Evolutionary conservation across 1,140 invertebrate genomes (phyloP).

Genomic region (Zaprionus ghesquierei): DNA sequence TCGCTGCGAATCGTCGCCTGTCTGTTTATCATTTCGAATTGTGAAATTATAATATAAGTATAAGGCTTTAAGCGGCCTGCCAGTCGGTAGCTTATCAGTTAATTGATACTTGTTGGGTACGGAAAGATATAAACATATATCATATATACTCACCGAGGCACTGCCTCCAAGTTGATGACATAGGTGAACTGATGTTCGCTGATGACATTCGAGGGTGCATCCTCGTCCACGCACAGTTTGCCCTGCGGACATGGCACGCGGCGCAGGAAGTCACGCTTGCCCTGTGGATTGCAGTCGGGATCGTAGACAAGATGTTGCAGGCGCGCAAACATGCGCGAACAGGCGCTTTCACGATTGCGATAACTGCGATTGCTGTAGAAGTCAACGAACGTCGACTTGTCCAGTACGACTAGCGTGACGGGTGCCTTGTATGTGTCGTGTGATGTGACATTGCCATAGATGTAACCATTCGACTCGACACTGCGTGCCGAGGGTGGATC

Average conservation of each 20-base stretch:
- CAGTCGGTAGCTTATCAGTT: constrained; percentile 9
- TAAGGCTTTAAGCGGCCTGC: background rate
- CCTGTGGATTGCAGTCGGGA: constrained; percentile 88
- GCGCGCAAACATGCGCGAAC: constrained; percentile 92
- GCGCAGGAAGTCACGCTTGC: constrained; percentile 94
- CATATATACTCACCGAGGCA: constrained; percentile 89
- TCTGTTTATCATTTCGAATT: background rate
- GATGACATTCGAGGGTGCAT: constrained; percentile 92
- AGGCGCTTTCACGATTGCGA: constrained; percentile 85
- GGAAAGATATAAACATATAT: too few relatives aligned
- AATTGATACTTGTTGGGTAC: constrained; percentile 4
- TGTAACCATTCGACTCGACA: constrained; percentile 93
- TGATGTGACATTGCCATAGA: constrained; percentile 96
- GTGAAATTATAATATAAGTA: background rate
- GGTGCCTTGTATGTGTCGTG: constrained; percentile 86
- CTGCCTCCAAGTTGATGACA: constrained; percentile 92
- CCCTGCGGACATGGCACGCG: constrained; percentile 92
- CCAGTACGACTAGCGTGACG: constrained; percentile 93
- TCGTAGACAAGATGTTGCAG: constrained; percentile 93
- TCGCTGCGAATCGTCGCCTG: background rate
- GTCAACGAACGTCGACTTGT: constrained; percentile 93
- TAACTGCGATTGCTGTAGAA: constrained; percentile 90
- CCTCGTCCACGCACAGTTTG: constrained; percentile 93
- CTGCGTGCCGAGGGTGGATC: constrained; percentile 88
- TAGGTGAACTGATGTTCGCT: constrained; percentile 96